These are phyloP conservation scores for Poeciliopsis turrubarensis DNA, from an alignment of 2,113 vertebrate genomes.

Conservation along the genomic window DNA sequence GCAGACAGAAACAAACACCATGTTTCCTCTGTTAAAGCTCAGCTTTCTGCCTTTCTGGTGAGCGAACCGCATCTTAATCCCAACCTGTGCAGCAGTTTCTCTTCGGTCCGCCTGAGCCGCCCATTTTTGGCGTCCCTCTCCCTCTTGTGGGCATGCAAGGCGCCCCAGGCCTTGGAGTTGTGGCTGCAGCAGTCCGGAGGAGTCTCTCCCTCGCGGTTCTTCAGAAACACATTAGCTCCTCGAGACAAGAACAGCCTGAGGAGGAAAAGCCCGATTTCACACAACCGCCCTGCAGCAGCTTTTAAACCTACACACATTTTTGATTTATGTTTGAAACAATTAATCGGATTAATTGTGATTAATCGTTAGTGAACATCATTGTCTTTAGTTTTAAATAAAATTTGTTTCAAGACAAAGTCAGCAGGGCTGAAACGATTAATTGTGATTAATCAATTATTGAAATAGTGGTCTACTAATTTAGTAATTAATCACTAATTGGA, in stretches of 20 bases:
- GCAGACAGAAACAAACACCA: conserved; percentile 26
- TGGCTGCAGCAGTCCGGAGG: conserved; percentile 94
- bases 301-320: background rate
- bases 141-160: conserved; percentile 90
- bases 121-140: conserved; percentile 81
- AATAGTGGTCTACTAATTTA: no score
- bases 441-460: no score
- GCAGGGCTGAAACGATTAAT: no score
- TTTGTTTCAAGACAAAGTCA: no score
- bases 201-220: conserved; percentile 96
- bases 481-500: no score
- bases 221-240: conserved; percentile 90
- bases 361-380: no score
- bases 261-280: conserved; percentile 12
- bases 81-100: conserved; percentile 87
- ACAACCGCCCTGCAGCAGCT: no score
- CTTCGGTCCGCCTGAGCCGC: conserved; percentile 64
- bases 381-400: no score
- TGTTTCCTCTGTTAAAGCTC: background rate
- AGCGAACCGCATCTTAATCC: background rate
- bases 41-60: background rate
- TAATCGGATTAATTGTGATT: no score
- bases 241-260: conserved; percentile 88
- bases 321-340: background rate
- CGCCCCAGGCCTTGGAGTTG: conserved; percentile 90